These are phyloP conservation scores for Leucopsar rothschildi DNA, from an alignment of 2,113 vertebrate genomes.

Conservation along the genomic window DNA sequence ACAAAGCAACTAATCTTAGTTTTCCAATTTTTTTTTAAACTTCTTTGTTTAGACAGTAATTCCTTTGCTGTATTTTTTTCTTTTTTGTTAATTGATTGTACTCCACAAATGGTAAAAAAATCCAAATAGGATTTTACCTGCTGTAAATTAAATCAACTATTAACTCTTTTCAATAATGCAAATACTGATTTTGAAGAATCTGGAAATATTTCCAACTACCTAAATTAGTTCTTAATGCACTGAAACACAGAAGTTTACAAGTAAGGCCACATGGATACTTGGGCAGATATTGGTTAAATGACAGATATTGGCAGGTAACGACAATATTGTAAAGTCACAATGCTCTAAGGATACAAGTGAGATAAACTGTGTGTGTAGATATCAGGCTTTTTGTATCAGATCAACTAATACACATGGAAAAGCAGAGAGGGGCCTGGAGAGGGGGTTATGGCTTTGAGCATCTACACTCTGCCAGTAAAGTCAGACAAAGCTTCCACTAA, in stretches of 20 bases:
- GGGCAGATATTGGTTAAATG: not conserved
- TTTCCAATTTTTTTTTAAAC: not conserved
- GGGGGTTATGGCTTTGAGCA: not conserved
- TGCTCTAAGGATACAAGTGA: not conserved
- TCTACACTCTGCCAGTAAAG: not conserved
- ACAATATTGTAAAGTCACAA: not conserved
- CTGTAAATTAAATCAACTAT: slow-evolving; percentile 35
- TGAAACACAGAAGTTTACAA: not conserved
- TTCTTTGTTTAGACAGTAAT: not conserved
- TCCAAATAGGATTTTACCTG: slow-evolving; percentile 32
- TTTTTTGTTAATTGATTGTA: slow-evolving; percentile 22
- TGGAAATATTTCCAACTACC: slow-evolving; percentile 44
- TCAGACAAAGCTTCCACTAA: not conserved
- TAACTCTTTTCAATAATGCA: slow-evolving; percentile 61
- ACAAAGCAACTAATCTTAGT: not conserved
- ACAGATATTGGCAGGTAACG: not conserved
- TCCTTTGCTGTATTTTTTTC: not conserved
- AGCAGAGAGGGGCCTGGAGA: not conserved
- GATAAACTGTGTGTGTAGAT: not conserved
- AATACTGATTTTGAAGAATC: slow-evolving; percentile 63
- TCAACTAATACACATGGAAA: not conserved
- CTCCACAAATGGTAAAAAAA: slow-evolving; percentile 22
- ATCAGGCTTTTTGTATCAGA: not conserved
- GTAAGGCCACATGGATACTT: not conserved
- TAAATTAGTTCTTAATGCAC: slow-evolving; percentile 22